Conservation (phyloP, 1,140 invertebrate species). For the Aphelenchoides fujianensis region DNA sequence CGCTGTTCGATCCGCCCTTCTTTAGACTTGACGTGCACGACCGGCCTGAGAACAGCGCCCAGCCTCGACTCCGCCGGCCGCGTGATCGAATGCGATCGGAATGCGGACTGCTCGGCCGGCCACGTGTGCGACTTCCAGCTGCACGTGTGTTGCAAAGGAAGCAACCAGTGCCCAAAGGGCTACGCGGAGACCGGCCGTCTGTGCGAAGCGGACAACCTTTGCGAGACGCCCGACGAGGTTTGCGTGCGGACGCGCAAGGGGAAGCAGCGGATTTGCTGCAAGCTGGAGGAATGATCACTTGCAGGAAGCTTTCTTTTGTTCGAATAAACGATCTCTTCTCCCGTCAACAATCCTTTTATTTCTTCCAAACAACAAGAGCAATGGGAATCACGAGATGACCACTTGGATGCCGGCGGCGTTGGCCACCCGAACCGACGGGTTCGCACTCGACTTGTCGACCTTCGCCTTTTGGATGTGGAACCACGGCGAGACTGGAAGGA, state of each 20-base stretch:
- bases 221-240: conserved; percentile 12
- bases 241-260: conserved; percentile 11
- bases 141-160: conserved; percentile 53
- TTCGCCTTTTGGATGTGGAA: conserved; percentile 51
- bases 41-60: conserved; percentile 50
- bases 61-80: conserved; percentile 41
- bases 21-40: conserved; percentile 45
- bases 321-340: not conserved
- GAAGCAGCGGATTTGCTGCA: conserved; percentile 16
- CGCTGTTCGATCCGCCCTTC: conserved; percentile 15
- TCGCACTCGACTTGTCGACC: conserved; percentile 35
- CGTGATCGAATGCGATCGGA: conserved; percentile 37
- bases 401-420: not conserved
- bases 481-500: conserved; percentile 48
- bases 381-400: not conserved
- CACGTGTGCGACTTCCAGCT: conserved; percentile 51
- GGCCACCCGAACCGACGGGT: not conserved
- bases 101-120: conserved; percentile 45
- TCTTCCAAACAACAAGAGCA: too few species aligned
- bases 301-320: too few species aligned
- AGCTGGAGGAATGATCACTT: conserved; percentile 1
- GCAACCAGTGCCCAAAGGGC: conserved; percentile 52
- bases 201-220: conserved; percentile 35
- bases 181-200: conserved; percentile 49
- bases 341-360: not conserved